These are phyloP conservation scores for Camponotus fellah DNA, from an alignment of 2,888 invertebrate species.

Conservation along the genomic window DNA sequence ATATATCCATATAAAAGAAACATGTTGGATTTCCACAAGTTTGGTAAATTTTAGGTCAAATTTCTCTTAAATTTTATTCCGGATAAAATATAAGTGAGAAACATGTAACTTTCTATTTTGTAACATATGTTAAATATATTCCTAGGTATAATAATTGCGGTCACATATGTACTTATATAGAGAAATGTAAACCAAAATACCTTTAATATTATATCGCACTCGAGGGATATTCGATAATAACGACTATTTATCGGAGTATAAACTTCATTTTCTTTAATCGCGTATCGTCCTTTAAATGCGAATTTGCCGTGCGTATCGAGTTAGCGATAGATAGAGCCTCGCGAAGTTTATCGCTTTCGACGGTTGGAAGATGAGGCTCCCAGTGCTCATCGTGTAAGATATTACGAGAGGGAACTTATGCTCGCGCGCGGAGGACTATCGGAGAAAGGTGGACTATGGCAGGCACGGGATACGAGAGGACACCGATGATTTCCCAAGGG, in stretches of 20 bases:
- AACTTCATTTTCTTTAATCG: slow-evolving; percentile 4
- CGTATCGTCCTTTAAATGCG: slow-evolving; percentile 10
- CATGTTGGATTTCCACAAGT: neutral
- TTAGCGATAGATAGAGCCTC: slow-evolving; percentile 56
- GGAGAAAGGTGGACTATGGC: slow-evolving; percentile 61
- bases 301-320: neutral
- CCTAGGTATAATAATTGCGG: neutral
- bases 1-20: neutral
- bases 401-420: slow-evolving; percentile 61
- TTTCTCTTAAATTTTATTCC: neutral
- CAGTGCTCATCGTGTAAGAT: slow-evolving; percentile 62
- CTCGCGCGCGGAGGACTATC: slow-evolving; percentile 53
- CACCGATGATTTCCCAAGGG: slow-evolving; percentile 82
- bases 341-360: slow-evolving; percentile 64
- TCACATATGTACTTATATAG: neutral
- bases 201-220: neutral
- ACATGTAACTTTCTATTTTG: neutral
- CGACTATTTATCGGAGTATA: neutral
- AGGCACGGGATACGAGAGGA: slow-evolving; percentile 75
- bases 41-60: neutral
- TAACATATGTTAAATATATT: neutral
- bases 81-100: neutral
- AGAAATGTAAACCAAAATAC: slow-evolving; percentile 12
- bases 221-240: neutral
- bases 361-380: slow-evolving; percentile 54